Evolutionary conservation across 2,888 invertebrate genomes (phyloP), one percentile per base, ranked within the genome.

Genomic region (Ernsta delagoae): DNA sequence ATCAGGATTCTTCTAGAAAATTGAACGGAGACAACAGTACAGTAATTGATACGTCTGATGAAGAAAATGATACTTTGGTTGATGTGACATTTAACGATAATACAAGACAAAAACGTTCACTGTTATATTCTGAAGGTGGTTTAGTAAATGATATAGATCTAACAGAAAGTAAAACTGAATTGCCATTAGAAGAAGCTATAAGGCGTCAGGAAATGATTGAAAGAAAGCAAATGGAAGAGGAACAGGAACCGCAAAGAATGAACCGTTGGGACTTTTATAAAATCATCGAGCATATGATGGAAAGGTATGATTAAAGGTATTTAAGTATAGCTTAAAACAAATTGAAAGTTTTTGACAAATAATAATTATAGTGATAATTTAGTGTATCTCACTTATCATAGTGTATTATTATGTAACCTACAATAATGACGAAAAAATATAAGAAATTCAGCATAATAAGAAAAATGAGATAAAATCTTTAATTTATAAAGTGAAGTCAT

Each of bases 191-290:
- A 73, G 92, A 92, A 80, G 93, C 93, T 65, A 92, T 94, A 67
- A 87, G 84, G 65, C 86, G 91, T 64, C 94, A 94, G 77, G 94
- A 94, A 81, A 75, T 89, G 65, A 88, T 92, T 50, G 94, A 94
- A 75, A 75, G 79, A 12, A 84, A 88, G 72, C 80, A 83, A 70
- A 61, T 82, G 50, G 83, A 83, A 70, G 75, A 75, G 45, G 75
- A 78, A 62, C 75, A 83, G 59, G 89, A 88, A 71, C 88, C 89
- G 0, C 89, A 90, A 69, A 84, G 88, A 76, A 92, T 93, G 88
- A 93, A 93, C 65, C 84, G 95, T 79, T 96, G 96, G 96, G 95
- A 94, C 76, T 92, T 96, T 72, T 96, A 96, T 83, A 95, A 94
- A 83, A 87, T 94, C 48, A 80, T 96, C 24, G 95, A 95, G 74